phyloP scores from a whole-genome alignment of 2,888 invertebrate species.

The Eilema griseolum region DNA sequence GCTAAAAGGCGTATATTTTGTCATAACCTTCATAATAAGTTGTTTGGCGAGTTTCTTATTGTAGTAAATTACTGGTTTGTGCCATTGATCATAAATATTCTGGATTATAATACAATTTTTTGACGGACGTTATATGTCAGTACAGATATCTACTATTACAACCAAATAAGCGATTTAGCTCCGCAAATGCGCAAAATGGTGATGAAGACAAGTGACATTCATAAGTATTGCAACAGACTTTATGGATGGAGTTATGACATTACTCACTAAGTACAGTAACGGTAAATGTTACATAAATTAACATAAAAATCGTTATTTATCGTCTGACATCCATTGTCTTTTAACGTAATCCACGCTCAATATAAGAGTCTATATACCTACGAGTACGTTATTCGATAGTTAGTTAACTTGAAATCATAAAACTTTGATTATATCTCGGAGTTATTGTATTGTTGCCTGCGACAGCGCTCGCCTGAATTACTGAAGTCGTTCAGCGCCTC shows the following conservation, averaged over 20 bases:
- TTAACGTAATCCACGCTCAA: background rate
- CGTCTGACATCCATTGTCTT: background rate
- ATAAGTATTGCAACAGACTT: background rate
- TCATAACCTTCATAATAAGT: no score
- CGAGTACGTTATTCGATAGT: background rate
- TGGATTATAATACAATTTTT: no score
- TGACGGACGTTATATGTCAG: no score
- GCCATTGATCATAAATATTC: no score
- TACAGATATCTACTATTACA: no score
- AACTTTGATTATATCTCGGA: background rate
- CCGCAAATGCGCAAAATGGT: background rate
- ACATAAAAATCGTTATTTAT: slow-evolving; percentile 9
- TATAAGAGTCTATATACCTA: background rate
- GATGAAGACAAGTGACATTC: background rate
- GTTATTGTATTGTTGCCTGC: background rate
- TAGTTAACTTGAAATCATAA: slow-evolving; percentile 5
- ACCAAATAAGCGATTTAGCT: no score
- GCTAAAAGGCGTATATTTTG: no score
- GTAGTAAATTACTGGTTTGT: no score
- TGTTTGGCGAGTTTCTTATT: no score
- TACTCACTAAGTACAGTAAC: background rate
- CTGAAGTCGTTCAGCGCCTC: background rate
- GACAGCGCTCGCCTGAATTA: background rate
- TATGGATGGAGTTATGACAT: slow-evolving; percentile 5
- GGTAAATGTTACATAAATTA: slow-evolving; percentile 8